Conservation (phyloP, 2,113 vertebrate species). For the Tragelaphus buxtoni region DNA sequence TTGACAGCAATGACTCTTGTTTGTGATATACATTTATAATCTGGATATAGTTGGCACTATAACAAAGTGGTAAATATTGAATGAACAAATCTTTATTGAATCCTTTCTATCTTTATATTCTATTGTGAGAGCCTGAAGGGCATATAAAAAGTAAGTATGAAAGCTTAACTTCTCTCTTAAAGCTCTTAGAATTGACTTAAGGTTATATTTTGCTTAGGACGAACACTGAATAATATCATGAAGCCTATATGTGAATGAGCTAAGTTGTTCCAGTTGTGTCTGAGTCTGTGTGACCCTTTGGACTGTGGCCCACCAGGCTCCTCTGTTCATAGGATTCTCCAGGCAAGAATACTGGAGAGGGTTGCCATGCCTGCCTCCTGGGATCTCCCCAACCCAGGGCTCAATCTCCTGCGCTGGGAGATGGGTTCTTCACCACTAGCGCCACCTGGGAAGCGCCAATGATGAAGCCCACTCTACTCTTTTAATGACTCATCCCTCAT, state of each 20-base stretch:
- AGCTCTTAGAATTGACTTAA: neutral
- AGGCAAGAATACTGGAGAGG: neutral
- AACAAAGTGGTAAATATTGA: neutral
- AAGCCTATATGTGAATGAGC: neutral
- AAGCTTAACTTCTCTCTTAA: neutral
- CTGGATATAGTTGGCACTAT: neutral
- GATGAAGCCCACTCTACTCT: rapidly evolving
- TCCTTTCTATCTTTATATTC: neutral
- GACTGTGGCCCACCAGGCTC: neutral
- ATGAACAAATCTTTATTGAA: neutral
- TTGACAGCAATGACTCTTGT: neutral
- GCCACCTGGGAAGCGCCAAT: neutral
- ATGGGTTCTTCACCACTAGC: rapidly evolving
- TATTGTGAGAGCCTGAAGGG: neutral
- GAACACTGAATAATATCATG: neutral
- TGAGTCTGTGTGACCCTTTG: neutral
- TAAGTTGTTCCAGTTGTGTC: neutral
- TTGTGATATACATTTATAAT: neutral
- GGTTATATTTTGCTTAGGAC: neutral
- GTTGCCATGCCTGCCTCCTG: neutral
- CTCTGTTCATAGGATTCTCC: neutral
- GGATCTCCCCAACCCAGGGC: neutral
- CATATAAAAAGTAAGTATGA: neutral
- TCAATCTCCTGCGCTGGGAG: neutral
- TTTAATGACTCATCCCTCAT: neutral